Conservation (phyloP, 2,888 invertebrate species). For the Chorisops tibialis region DNA sequence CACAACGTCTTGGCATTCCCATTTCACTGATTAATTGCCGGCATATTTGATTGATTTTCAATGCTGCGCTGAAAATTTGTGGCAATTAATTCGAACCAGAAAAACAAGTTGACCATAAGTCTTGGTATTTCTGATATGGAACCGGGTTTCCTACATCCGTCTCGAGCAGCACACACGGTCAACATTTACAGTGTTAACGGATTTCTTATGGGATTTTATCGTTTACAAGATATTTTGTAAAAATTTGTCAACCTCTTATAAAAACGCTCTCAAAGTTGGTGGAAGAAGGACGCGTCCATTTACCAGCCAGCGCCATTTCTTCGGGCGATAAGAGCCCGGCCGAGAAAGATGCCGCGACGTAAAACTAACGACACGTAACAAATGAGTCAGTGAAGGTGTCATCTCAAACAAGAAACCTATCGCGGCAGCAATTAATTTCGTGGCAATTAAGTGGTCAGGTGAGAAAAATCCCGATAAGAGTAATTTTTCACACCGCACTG, state of each 20-base stretch:
- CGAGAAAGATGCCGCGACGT: no score
- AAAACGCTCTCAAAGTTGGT: no score
- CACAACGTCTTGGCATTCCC: not conserved
- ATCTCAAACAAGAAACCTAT: slow-evolving; percentile 25
- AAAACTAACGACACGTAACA: not conserved
- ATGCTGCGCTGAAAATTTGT: slow-evolving; percentile 8
- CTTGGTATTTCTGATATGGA: not conserved
- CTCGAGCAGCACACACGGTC: no score
- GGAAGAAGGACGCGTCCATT: no score
- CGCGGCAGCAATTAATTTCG: slow-evolving; percentile 29
- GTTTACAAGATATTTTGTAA: no score
- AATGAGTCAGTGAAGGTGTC: slow-evolving; percentile 8
- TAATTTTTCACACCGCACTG: slow-evolving; percentile 27
- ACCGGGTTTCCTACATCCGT: no score
- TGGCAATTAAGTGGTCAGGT: slow-evolving; percentile 31
- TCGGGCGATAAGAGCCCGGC: no score
- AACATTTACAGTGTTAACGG: no score
- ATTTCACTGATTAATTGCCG: slow-evolving; percentile 1
- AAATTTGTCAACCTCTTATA: no score
- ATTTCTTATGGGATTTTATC: no score
- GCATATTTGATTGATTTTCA: slow-evolving; percentile 3
- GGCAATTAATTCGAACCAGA: not conserved
- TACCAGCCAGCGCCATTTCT: no score
- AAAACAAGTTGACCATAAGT: slow-evolving; percentile 3
- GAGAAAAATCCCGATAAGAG: slow-evolving; percentile 20